These are phyloP conservation scores for Panurus biarmicus DNA, from an alignment of 2,113 vertebrate genomes.

Conservation along the genomic window DNA sequence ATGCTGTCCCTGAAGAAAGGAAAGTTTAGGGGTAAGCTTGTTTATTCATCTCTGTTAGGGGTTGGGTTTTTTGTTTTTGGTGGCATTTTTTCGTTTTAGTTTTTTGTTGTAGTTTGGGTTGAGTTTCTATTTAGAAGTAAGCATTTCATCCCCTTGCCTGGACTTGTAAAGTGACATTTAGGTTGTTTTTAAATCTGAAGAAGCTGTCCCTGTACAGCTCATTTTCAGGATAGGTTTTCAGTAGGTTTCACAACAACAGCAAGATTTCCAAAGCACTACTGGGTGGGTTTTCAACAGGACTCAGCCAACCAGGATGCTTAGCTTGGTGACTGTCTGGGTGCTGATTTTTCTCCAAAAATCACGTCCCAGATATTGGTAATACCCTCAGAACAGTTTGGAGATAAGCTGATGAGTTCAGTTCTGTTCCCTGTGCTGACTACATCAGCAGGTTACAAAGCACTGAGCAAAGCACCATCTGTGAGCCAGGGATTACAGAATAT, in stretches of 20 bases:
- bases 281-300: not conserved
- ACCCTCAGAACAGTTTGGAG: not conserved
- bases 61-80: too few species aligned
- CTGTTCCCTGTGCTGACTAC: not conserved
- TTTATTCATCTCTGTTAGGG: not conserved
- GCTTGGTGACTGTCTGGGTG: not conserved
- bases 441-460: not conserved
- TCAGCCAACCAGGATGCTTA: not conserved
- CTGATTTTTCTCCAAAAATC: not conserved
- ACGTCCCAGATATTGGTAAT: fast-evolving
- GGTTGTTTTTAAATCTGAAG: not conserved
- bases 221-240: not conserved
- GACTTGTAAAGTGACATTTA: not conserved
- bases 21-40: not conserved
- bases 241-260: not conserved
- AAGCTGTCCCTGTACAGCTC: not conserved
- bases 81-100: too few species aligned
- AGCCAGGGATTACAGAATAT: not conserved
- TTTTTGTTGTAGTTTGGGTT: not conserved
- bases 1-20: not conserved
- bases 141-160: not conserved
- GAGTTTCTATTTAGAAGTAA: not conserved
- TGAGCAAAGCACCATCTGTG: not conserved
- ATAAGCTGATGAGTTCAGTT: not conserved
- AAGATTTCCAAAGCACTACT: not conserved